These are phyloP conservation scores for Rhaphigaster nebulosa DNA, from an alignment of 2,888 invertebrate species.

Conservation along the genomic window DNA sequence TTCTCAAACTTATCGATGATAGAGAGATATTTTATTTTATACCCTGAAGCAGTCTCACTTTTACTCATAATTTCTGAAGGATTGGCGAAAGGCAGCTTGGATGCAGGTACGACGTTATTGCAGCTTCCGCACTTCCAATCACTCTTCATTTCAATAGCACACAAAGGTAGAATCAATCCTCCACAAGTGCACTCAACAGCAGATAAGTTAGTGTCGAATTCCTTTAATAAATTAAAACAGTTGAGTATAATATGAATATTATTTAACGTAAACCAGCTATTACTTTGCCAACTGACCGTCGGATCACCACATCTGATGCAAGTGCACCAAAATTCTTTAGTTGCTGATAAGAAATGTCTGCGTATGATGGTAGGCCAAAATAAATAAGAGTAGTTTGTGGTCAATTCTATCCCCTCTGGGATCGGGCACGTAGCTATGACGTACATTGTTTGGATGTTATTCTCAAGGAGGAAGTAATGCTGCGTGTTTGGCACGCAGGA, in stretches of 20 bases:
- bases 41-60: not conserved
- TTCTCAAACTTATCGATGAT: not conserved
- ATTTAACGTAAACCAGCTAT: not conserved
- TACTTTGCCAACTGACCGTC: constrained; percentile 68
- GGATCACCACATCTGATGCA: constrained; percentile 79
- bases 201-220: constrained; percentile 75
- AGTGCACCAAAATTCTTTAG: constrained; percentile 79
- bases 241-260: not conserved
- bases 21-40: constrained; percentile 31
- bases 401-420: constrained; percentile 75
- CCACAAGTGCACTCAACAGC: constrained; percentile 73
- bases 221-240: constrained; percentile 68
- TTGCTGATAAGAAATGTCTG: constrained; percentile 74
- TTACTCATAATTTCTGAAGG: not conserved
- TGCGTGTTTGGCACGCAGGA: constrained; percentile 78
- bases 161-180: constrained; percentile 74
- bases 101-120: not conserved
- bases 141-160: constrained; percentile 72
- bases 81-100: constrained; percentile 4
- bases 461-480: constrained; percentile 70
- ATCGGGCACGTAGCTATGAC: constrained; percentile 75
- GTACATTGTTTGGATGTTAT: constrained; percentile 73
- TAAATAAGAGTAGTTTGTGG: constrained; percentile 76
- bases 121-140: constrained; percentile 73
- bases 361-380: constrained; percentile 79